These are phyloP conservation scores for Corticium candelabrum DNA, from an alignment of 37 sponge, comb jelly and placozoan genomes.

Conservation along the genomic window DNA sequence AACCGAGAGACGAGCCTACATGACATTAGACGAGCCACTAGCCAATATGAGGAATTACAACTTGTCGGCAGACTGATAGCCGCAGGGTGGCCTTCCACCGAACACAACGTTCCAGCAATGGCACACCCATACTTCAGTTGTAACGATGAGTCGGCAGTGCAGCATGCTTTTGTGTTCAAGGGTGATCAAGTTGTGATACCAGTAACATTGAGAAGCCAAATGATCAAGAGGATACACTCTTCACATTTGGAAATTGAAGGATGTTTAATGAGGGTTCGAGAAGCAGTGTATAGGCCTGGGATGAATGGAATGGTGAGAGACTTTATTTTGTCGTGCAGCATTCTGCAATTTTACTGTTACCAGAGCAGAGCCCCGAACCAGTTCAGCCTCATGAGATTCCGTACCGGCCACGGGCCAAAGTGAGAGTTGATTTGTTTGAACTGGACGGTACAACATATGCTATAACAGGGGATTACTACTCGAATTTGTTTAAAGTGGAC, in stretches of 20 bases:
- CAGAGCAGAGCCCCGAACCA: neutral
- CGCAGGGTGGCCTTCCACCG: too few relatives aligned
- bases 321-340: too few relatives aligned
- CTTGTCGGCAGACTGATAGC: too few relatives aligned
- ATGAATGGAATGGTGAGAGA: too few relatives aligned
- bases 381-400: neutral
- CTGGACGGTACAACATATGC: neutral
- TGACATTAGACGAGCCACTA: too few relatives aligned
- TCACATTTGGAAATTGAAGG: neutral
- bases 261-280: neutral
- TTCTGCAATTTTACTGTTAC: too few relatives aligned
- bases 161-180: neutral
- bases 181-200: neutral
- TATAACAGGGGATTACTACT: neutral
- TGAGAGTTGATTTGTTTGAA: neutral
- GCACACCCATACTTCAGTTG: neutral
- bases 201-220: conserved; percentile 19
- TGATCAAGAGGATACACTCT: conserved; percentile 5
- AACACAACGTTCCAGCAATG: too few relatives aligned
- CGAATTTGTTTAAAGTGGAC: neutral
- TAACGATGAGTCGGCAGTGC: neutral
- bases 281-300: neutral
- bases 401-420: neutral
- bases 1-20: too few relatives aligned
- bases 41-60: too few relatives aligned